phyloP scores from a whole-genome alignment of 2,113 vertebrate genomes.

The Camarhynchus parvulus region DNA sequence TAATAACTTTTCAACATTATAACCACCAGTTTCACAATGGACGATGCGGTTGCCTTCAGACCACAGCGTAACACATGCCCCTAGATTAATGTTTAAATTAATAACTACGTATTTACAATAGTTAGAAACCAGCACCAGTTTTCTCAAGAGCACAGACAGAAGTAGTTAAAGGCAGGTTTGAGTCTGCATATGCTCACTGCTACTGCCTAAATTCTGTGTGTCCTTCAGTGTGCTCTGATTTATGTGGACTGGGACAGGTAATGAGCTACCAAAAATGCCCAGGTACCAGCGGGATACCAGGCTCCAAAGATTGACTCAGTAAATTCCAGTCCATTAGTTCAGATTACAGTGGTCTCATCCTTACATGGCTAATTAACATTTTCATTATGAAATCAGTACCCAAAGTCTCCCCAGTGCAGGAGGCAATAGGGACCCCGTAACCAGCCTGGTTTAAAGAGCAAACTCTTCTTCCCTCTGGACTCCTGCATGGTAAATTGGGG shows the following conservation, averaged over 20 bases:
- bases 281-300: fast-evolving
- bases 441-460: background rate
- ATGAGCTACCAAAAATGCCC: background rate
- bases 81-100: slow-evolving; percentile 67
- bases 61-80: slow-evolving; percentile 55
- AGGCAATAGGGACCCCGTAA: fast-evolving
- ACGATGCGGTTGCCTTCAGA: slow-evolving; percentile 67
- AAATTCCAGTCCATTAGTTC: background rate
- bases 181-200: background rate
- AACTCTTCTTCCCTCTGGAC: background rate
- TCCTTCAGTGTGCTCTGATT: background rate
- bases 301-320: background rate
- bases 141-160: background rate
- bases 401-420: fast-evolving
- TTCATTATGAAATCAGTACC: background rate
- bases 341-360: background rate
- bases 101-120: slow-evolving; percentile 30
- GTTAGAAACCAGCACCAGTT: background rate
- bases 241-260: background rate
- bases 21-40: slow-evolving; percentile 63
- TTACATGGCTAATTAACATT: background rate
- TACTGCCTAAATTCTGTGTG: background rate
- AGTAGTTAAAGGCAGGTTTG: background rate
- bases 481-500: background rate
- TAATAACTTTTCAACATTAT: slow-evolving; percentile 55